Evolutionary conservation across 1,140 invertebrate genomes (phyloP), one percentile per base, ranked within the genome.

Genomic region (Heliconius nattereri): DNA sequence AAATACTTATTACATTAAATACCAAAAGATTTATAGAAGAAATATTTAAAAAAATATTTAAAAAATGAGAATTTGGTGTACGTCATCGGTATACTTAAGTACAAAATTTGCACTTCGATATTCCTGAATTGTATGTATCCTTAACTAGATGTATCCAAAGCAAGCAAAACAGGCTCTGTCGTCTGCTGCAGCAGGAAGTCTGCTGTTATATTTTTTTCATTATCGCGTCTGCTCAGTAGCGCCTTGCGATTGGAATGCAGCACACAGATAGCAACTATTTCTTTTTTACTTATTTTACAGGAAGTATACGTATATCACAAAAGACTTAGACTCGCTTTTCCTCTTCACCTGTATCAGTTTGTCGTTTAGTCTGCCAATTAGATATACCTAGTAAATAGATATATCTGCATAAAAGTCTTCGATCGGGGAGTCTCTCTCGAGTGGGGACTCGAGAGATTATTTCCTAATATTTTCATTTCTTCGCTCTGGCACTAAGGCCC

Each of bases 151-250:
- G 75, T 76, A 76, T 76, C 75, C 75, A 76, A 70, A 70, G 60
- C 37, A 29, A 70, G 26, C 60, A 29, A 70, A 40, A 32, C 60
- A 35, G 60, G 60, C 40, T 66, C 37, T 6, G 23, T 37, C 20
- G 75, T 35, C 32, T 35, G 32, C 32, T 35, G 32, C 32, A 70
- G 40, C 75, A 76, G 75, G 75, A 76, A 76, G 75, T 76, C 75
- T 70, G 75, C 23, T 71, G 75, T 76, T 76, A 76, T 76, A 76
- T 66, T 76, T 76, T 76, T 76, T 76, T 76, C 60, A 70, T 70
- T 76, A 49, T 71, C n/a, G 32, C 74, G 35, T 60, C 54, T 54
- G 74, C 74, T 66, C 23, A 32, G 74, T 75, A 75, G 60, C 54
- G 75, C 57, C 75, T 76, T 76, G 75, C 75, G 45, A 70, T 32